phyloP scores from a whole-genome alignment of 2,888 invertebrate species.

The Dasypolia templi region DNA sequence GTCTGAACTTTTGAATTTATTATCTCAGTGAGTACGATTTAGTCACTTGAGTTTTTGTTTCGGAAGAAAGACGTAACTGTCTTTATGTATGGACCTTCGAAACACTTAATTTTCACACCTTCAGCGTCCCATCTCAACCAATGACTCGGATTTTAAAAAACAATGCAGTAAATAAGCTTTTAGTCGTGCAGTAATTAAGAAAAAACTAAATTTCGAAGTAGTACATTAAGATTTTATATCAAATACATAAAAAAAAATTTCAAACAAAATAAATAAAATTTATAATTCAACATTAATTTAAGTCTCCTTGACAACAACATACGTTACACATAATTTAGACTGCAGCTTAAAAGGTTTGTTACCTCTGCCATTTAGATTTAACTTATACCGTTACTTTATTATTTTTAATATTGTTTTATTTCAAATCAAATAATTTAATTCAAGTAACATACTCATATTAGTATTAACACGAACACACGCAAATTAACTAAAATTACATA shows the following conservation, averaged over 20 bases:
- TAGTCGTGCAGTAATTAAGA: background rate
- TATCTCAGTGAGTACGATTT: constrained; percentile 9
- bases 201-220: background rate
- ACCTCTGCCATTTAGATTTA: constrained; percentile 7
- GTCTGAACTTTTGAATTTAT: constrained; percentile 47
- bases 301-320: background rate
- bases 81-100: background rate
- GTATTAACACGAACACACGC: too few relatives aligned
- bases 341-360: constrained; percentile 30
- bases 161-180: background rate
- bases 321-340: constrained; percentile 18
- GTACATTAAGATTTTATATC: background rate
- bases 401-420: background rate
- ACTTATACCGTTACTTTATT: background rate
- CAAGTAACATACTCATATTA: too few relatives aligned
- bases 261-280: background rate
- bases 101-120: background rate
- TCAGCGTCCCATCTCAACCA: too few relatives aligned
- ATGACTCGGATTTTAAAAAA: too few relatives aligned
- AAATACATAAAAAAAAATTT: background rate
- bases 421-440: too few relatives aligned
- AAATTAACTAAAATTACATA: too few relatives aligned
- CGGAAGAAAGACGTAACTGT: background rate
- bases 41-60: constrained; percentile 8
- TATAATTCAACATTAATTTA: constrained; percentile 21